Base-by-base conservation (phyloP, 2,888 invertebrate species). In the Zygogramma bicolorata region DNA sequence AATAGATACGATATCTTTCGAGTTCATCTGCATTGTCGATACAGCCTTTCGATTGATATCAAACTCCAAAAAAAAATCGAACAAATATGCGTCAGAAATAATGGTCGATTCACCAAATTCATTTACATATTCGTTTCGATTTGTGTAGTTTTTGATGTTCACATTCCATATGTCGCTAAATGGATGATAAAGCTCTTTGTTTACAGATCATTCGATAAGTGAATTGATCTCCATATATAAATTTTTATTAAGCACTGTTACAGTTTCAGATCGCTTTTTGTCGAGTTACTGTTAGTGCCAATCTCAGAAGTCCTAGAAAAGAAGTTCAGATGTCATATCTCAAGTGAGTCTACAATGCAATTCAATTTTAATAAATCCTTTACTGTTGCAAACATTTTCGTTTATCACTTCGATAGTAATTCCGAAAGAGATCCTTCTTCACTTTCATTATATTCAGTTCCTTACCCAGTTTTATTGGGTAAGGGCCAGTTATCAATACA, bases 131-230 rank as follows among this genome's bases (percentile, higher is more conserved):
- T 53, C n/a, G 59, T 59, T 34, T 59, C 15, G 13, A 10, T 59
- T 6, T 5, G 20, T 18, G 5, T 15, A 13, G 2, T 38, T 65
- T 25, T 38, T 20, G 22, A 46, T 42, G 18, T 29, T 67, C 15
- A 3, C n/a, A 18, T 13, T 59, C 69, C 69, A 69, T 60, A 69
- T 69, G 69, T 65, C 63, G 46, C 61, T 65, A 69, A 69, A 65
- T 63, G 69, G 58, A 65, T 62, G 57, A 57, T 65, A 59, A 69
- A 29, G 27, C 57, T 63, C 49, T 63, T 61, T 69, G 40, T 63
- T 71, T 15, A 27, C 57, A 65, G 67, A 71, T 71, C 61, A 60
- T 58, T 58, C 42, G 67, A 71, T 67, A 69, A 63, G 25, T 69
- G 31, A 67, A 58, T 25, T 8, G 13, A 20, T 53, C 46, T 38